A percentile compares a stretch with the other conserved stretches of the same genome.
Conservation (phyloP, 2,797 vertebrate species). For the Ptychobarbus kaznakovi region DNA sequence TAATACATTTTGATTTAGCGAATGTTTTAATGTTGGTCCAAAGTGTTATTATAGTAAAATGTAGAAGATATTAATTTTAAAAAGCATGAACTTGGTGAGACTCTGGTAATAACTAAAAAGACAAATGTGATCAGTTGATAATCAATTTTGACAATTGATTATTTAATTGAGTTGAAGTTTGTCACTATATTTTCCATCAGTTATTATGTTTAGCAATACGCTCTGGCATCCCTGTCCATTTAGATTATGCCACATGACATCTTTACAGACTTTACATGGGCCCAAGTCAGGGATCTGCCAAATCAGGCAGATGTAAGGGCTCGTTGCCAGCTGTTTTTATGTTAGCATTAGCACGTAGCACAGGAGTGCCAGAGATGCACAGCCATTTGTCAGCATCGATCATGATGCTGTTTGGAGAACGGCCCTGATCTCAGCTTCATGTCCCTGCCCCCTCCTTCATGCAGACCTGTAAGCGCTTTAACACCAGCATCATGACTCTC, state of each 20-base stretch:
- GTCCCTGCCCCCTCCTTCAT: slow-evolving; percentile 32
- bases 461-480: slow-evolving; percentile 44
- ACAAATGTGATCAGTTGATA: no score
- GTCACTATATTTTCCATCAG: not conserved
- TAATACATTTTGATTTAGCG: no score
- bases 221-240: not conserved
- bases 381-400: slow-evolving; percentile 43
- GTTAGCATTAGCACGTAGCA: slow-evolving; percentile 32
- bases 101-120: no score
- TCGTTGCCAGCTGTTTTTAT: slow-evolving; percentile 36
- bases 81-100: no score
- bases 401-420: slow-evolving; percentile 8
- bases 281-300: slow-evolving; percentile 9
- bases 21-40: no score
- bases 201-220: slow-evolving; percentile 32
- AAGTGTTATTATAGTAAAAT: not conserved
- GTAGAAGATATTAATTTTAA: not conserved
- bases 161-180: not conserved
- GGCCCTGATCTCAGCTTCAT: slow-evolving; percentile 36
- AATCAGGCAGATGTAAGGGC: slow-evolving; percentile 30
- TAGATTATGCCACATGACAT: slow-evolving; percentile 28
- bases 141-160: no score
- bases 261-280: slow-evolving; percentile 8
- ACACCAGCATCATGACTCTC: slow-evolving; percentile 15
- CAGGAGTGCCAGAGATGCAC: not conserved